Conservation (phyloP, 2,797 vertebrate genomes). For the Brachyalestes nurse region DNA sequence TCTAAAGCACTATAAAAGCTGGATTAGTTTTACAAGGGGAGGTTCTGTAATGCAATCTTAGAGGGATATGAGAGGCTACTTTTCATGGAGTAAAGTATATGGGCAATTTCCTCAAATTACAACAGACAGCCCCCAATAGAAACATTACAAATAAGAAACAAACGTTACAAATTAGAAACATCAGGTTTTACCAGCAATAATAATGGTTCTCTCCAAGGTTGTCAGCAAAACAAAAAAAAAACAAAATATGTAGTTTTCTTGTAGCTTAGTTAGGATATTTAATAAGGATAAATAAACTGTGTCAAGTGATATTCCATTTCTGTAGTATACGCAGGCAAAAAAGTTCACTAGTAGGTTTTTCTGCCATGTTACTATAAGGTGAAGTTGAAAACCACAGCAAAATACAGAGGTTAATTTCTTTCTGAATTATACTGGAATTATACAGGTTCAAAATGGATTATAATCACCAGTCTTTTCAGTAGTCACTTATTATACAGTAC, state of each 20-base stretch:
- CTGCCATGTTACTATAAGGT: background rate
- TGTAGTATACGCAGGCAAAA: background rate
- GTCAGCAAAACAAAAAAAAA: no score
- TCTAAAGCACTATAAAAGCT: background rate
- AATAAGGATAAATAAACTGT: background rate
- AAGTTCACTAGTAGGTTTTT: background rate
- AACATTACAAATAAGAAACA: no score
- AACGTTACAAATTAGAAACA: no score
- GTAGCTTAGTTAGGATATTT: background rate
- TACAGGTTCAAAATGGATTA: no score
- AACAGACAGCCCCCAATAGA: background rate
- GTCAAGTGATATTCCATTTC: background rate
- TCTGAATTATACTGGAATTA: no score
- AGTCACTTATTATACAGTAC: background rate
- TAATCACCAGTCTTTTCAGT: no score
- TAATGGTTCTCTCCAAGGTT: no score
- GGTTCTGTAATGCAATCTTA: background rate
- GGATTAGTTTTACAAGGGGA: constrained; percentile 4
- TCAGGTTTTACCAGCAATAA: no score
- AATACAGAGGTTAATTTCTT: no score
- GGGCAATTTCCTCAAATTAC: background rate
- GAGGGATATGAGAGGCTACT: background rate
- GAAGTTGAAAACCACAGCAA: no score
- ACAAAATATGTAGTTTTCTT: no score
- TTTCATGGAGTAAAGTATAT: background rate